phyloP scores from a whole-genome alignment of 2,888 invertebrate genomes.

The Microchrysa polita region DNA sequence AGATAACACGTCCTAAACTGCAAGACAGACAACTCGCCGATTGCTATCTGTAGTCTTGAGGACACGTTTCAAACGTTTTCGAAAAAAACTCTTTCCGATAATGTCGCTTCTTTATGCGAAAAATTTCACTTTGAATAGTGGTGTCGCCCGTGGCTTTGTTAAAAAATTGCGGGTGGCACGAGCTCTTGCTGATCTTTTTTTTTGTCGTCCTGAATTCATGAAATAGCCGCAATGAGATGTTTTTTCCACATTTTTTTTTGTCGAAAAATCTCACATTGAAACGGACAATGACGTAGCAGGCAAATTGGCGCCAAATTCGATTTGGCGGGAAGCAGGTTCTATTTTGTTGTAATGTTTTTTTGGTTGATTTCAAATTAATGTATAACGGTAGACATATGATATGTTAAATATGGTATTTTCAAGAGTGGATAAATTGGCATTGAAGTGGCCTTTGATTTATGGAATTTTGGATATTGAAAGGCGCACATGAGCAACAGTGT shows the following conservation, averaged over 20 bases:
- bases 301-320: constrained; percentile 30
- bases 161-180: constrained; percentile 34
- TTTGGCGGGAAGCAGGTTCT: constrained; percentile 22
- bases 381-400: constrained; percentile 29
- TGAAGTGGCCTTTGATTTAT: neutral
- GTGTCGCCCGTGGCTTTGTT: constrained; percentile 21
- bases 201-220: neutral
- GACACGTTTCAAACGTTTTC: constrained; percentile 24
- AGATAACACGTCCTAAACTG: no score
- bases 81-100: constrained; percentile 17
- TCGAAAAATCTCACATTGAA: neutral
- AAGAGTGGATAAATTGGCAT: neutral
- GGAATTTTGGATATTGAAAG: neutral
- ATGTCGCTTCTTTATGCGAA: constrained; percentile 4
- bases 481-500: neutral
- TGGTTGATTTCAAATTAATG: constrained; percentile 4
- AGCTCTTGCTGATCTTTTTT: constrained; percentile 12
- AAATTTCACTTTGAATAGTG: constrained; percentile 28
- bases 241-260: neutral
- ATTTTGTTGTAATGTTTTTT: no score
- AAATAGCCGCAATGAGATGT: neutral
- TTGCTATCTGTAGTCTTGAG: neutral
- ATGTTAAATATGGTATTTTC: constrained; percentile 7
- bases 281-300: neutral
- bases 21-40: no score